A percentile compares a stretch with the other conserved stretches of the same genome.
Conservation (phyloP, 1,140 invertebrate species). For the Galendromus occidentalis region DNA sequence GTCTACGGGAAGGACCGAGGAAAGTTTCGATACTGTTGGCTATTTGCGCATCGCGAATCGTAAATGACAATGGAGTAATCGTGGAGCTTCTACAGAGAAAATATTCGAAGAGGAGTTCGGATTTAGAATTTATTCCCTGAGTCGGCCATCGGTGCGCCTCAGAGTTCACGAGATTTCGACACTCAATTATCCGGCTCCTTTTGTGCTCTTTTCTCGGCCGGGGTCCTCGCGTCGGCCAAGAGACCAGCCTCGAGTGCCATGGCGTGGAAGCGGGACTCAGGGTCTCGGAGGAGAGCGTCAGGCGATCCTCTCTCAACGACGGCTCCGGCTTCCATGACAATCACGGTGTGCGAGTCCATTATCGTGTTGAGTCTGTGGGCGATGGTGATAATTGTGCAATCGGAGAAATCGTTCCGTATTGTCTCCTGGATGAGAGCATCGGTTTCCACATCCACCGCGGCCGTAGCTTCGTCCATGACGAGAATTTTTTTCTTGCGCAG, state of each 20-base stretch:
- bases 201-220: no score
- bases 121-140: no score
- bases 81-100: no score
- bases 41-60: no score
- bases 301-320: constrained; percentile 16
- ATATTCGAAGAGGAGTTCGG: no score
- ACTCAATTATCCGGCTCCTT: no score
- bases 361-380: constrained; percentile 31
- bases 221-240: no score
- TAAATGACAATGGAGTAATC: no score
- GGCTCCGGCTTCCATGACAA: constrained; percentile 13
- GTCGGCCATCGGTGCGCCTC: no score
- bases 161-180: no score
- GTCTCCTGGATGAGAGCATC: constrained; percentile 30
- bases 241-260: constrained; percentile 21
- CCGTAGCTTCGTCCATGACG: constrained; percentile 1
- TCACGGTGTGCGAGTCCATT: constrained; percentile 23
- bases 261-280: constrained; percentile 13
- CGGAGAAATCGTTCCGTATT: constrained; percentile 25
- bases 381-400: constrained; percentile 30
- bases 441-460: constrained; percentile 27
- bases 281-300: constrained; percentile 4
- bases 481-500: background rate
- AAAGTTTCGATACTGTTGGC: constrained; percentile 15
- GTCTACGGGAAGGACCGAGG: constrained; percentile 56